Conservation (phyloP, 2,888 invertebrate genomes). For the Rhagophthalmus giganteus region DNA sequence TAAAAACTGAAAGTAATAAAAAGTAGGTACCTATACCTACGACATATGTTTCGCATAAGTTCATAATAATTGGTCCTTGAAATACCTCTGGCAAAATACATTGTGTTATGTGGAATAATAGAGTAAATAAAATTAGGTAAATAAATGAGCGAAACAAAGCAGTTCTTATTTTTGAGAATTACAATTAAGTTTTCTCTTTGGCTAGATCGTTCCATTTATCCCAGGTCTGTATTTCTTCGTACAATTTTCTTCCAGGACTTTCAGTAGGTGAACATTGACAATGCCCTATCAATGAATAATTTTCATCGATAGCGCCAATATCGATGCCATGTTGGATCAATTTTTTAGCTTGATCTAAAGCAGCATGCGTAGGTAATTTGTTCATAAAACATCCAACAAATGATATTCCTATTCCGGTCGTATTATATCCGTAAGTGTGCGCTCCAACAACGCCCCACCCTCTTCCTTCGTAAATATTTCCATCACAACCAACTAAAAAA, state of each 20-base stretch:
- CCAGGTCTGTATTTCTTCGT: conserved; percentile 60
- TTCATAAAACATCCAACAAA: conserved; percentile 60
- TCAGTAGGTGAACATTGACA: conserved; percentile 58
- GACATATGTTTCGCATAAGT: too few relatives aligned
- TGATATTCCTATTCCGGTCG: conserved; percentile 56
- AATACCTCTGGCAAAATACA: too few relatives aligned
- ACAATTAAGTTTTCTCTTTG: too few relatives aligned
- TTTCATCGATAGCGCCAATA: conserved; percentile 53
- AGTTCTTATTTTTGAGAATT: too few relatives aligned
- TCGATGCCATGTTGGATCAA: conserved; percentile 57
- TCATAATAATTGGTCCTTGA: too few relatives aligned
- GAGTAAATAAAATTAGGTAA: too few relatives aligned
- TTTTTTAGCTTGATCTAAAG: conserved; percentile 54
- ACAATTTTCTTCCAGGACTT: conserved; percentile 60
- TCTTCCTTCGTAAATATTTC: conserved; percentile 61
- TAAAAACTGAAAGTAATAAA: too few relatives aligned
- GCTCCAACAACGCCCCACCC: conserved; percentile 61
- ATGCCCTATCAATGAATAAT: conserved; percentile 59
- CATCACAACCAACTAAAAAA: conserved; percentile 62
- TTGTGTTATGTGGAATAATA: too few relatives aligned
- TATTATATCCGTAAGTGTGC: conserved; percentile 60
- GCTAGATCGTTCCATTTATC: conserved; percentile 50
- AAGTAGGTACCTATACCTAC: too few relatives aligned
- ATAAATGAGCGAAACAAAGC: too few relatives aligned
- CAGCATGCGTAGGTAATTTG: conserved; percentile 52